Evolutionary conservation across 2,797 vertebrate genomes (phyloP).

Genomic region (Podarcis lilfordi): DNA sequence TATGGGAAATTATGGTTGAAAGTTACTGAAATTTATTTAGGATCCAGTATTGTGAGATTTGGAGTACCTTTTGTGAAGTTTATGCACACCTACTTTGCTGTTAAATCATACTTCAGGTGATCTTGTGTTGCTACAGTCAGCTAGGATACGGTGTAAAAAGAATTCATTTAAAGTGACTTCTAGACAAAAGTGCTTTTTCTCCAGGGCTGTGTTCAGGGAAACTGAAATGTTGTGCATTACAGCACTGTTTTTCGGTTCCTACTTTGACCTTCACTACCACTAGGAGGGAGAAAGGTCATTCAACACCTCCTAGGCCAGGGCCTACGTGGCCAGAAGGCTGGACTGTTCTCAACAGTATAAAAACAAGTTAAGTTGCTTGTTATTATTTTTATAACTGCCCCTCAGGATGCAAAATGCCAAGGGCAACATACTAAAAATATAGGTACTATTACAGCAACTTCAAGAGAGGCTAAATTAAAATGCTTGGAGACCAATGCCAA

Average conservation of each 20-base stretch:
- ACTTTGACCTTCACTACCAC: neutral
- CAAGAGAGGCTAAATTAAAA: constrained; percentile 61
- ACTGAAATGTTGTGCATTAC: too few species aligned
- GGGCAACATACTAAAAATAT: constrained; percentile 44
- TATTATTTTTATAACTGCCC: constrained; percentile 42
- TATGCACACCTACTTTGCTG: neutral
- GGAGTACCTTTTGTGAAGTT: constrained; percentile 9
- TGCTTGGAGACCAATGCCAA: constrained; percentile 30
- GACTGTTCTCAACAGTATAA: constrained; percentile 30
- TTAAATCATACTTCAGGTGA: neutral
- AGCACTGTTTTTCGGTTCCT: neutral
- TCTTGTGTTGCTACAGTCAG: neutral
- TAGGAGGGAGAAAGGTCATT: neutral
- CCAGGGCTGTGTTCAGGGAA: neutral
- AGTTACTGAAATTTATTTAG: neutral
- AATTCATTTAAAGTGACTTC: neutral
- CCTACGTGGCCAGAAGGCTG: constrained; percentile 20
- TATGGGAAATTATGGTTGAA: neutral
- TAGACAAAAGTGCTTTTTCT: neutral
- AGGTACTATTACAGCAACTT: constrained; percentile 20
- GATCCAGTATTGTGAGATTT: constrained; percentile 1
- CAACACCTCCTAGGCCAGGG: neutral
- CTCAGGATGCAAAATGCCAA: constrained; percentile 46
- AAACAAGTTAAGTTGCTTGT: constrained; percentile 8
- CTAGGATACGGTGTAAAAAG: neutral